Conservation (phyloP, 2,113 vertebrate species). For the Tiliqua scincoides region DNA sequence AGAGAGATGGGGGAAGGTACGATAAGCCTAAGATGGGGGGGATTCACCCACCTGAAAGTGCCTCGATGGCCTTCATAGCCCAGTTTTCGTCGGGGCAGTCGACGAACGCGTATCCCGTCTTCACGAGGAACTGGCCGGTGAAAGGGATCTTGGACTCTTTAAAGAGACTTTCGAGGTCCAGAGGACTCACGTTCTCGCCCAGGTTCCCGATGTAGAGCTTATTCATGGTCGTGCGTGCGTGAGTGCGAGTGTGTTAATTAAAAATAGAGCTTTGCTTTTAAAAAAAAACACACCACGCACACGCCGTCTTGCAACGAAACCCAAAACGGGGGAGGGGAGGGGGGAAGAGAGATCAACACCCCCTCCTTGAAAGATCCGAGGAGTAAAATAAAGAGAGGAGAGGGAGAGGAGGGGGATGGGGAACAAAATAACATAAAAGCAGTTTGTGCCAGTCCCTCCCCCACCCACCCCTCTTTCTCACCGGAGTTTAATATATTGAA, state of each 20-base stretch:
- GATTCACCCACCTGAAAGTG: slow-evolving; percentile 91
- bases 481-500: not conserved
- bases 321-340: not conserved
- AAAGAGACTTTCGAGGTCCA: slow-evolving; percentile 97
- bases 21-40: not conserved
- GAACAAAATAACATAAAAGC: slow-evolving; percentile 50
- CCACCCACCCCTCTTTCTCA: not conserved
- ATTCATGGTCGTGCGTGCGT: slow-evolving; percentile 96
- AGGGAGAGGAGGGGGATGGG: slow-evolving; percentile 39
- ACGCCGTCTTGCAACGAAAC: slow-evolving; percentile 47
- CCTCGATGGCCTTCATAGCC: slow-evolving; percentile 98
- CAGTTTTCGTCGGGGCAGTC: slow-evolving; percentile 97
- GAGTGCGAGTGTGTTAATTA: no score
- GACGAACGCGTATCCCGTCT: slow-evolving; percentile 97
- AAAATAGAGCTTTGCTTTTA: slow-evolving; percentile 44
- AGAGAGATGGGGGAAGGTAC: not conserved
- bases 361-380: slow-evolving; percentile 42
- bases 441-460: slow-evolving; percentile 47
- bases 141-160: slow-evolving; percentile 96
- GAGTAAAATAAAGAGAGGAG: slow-evolving; percentile 64
- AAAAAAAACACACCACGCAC: slow-evolving; percentile 37
- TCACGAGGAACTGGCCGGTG: slow-evolving; percentile 93
- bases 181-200: slow-evolving; percentile 90
- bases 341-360: not conserved
- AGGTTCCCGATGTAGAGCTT: slow-evolving; percentile 99